Conservation (phyloP, 2,113 vertebrate genomes). For the Psilopsiagon aurifrons region DNA sequence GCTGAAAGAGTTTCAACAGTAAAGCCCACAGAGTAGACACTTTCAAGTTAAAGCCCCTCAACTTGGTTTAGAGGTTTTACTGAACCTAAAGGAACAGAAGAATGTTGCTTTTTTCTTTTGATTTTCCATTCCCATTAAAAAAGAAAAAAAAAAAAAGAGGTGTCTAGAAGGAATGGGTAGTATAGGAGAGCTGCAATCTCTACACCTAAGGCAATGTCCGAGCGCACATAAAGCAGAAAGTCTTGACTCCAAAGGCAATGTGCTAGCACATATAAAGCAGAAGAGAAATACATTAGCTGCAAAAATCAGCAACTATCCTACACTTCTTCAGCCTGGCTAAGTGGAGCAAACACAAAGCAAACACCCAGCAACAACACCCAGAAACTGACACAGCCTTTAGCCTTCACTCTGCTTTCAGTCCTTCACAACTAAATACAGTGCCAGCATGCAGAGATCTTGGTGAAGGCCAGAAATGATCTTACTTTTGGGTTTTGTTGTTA, state of each 20-base stretch:
- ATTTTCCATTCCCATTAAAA: neutral
- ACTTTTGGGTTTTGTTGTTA: neutral
- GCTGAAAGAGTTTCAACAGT: neutral
- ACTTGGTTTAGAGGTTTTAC: neutral
- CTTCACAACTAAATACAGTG: neutral
- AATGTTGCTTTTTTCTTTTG: neutral
- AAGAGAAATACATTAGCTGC: neutral
- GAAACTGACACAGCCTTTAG: neutral
- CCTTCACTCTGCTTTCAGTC: fast-evolving
- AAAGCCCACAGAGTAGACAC: neutral
- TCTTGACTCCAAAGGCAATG: neutral
- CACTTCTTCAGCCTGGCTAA: neutral
- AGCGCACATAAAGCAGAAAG: neutral
- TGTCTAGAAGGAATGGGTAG: neutral
- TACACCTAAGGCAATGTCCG: neutral
- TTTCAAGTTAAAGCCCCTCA: neutral
- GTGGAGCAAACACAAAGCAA: neutral
- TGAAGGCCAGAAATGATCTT: neutral
- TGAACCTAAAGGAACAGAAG: neutral
- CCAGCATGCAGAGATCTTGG: neutral
- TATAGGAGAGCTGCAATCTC: neutral
- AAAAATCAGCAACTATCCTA: neutral
- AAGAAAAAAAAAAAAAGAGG: neutral
- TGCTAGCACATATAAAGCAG: neutral
- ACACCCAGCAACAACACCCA: neutral